phyloP scores from a whole-genome alignment of 2,888 invertebrate species.

The Anoncus sp. region DNA sequence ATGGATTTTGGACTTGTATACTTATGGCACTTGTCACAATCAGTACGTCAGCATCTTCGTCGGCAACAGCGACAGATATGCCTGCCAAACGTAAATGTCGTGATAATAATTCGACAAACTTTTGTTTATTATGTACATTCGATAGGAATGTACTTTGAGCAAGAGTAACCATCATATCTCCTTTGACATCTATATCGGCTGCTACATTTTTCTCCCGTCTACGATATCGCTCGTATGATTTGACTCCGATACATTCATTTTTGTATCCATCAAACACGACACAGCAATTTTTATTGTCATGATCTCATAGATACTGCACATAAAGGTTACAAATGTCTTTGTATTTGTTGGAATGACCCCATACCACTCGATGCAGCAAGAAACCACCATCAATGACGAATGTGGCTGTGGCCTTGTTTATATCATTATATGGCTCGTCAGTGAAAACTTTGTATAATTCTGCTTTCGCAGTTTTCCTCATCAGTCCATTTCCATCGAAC shows the following conservation, averaged over 20 bases:
- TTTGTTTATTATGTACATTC: too few species aligned
- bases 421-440: too few species aligned
- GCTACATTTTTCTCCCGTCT: neutral
- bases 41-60: too few species aligned
- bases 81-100: too few species aligned
- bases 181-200: too few species aligned
- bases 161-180: too few species aligned
- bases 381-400: slow-evolving; percentile 66
- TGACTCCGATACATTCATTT: neutral
- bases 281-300: neutral
- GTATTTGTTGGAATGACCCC: slow-evolving; percentile 42
- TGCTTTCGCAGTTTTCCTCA: neutral
- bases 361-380: slow-evolving; percentile 57
- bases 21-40: too few species aligned
- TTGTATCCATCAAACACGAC: neutral
- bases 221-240: neutral
- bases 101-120: too few species aligned
- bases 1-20: too few species aligned
- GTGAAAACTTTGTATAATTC: neutral
- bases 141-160: too few species aligned
- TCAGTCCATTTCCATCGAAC: neutral
- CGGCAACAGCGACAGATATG: too few species aligned
- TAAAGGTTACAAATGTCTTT: neutral
- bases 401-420: too few species aligned
- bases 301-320: neutral